Evolutionary conservation across 2,797 vertebrate species (phyloP).

Genomic region (Cacajao melanocephalus): DNA sequence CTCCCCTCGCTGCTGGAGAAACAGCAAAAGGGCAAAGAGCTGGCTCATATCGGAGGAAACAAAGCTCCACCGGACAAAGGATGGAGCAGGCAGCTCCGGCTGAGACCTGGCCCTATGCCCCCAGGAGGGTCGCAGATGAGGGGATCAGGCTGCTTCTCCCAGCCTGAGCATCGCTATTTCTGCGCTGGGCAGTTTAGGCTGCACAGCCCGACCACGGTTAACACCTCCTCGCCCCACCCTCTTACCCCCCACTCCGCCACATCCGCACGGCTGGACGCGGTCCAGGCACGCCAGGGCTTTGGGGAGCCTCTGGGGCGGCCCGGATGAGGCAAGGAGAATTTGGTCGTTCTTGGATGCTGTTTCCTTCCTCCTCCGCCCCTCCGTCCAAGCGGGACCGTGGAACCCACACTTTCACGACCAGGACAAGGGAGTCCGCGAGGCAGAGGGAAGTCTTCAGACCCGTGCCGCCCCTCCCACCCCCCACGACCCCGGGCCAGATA

Average conservation of each 20-base stretch:
- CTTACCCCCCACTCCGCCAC: not conserved
- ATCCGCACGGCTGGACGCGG: constrained; percentile 30
- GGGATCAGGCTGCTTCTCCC: not conserved
- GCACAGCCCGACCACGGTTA: not conserved
- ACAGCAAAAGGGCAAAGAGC: not conserved
- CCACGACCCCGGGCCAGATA: not conserved
- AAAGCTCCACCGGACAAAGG: constrained; percentile 19
- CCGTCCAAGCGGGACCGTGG: not conserved
- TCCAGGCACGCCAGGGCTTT: constrained; percentile 9
- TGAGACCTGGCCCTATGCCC: not conserved
- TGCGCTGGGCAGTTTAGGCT: not conserved
- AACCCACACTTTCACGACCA: not conserved
- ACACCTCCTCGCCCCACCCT: not conserved
- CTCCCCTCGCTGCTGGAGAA: not conserved
- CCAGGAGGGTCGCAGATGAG: not conserved
- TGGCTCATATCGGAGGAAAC: not conserved
- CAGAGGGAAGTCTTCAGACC: not conserved
- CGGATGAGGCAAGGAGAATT: not conserved
- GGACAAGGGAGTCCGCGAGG: not conserved
- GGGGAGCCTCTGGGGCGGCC: not conserved
- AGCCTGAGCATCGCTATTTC: not conserved
- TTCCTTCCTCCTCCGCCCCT: not conserved
- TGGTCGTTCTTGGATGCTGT: not conserved
- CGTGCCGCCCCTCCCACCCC: not conserved
- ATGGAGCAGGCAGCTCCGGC: not conserved